Evolutionary conservation across 2,797 vertebrate genomes (phyloP).

Genomic region (Myoxocephalus aenaeus): DNA sequence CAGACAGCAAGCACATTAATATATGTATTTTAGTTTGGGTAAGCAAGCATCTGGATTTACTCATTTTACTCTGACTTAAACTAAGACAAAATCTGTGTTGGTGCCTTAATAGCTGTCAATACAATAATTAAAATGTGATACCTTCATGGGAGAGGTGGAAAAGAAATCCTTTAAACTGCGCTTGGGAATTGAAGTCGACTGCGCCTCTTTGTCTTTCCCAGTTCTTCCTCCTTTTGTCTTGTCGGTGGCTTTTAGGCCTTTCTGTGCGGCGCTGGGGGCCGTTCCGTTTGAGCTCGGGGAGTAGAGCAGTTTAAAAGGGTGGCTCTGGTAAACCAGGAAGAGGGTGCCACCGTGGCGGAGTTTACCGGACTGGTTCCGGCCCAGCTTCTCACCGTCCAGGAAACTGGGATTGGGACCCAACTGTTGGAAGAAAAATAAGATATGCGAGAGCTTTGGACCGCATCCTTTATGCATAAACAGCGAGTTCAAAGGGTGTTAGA

Average conservation of each 20-base stretch:
- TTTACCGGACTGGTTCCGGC: constrained; percentile 76
- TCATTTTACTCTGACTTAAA: not conserved
- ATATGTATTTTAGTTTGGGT: no score
- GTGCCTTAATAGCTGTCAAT: not conserved
- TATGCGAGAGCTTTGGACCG: constrained; percentile 20
- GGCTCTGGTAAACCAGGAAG: constrained; percentile 79
- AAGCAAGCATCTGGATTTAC: not conserved
- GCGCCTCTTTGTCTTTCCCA: constrained; percentile 22
- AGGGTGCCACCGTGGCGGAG: constrained; percentile 75
- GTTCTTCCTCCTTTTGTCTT: constrained; percentile 51
- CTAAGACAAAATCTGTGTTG: not conserved
- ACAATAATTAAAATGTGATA: constrained; percentile 35
- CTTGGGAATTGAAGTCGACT: constrained; percentile 62
- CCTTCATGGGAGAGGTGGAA: constrained; percentile 77
- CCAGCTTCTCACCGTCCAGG: constrained; percentile 69
- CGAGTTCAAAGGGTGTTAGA: not conserved
- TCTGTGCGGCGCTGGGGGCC: constrained; percentile 15
- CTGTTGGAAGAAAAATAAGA: constrained; percentile 58
- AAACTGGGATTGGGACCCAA: constrained; percentile 85
- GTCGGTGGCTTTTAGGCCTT: constrained; percentile 53
- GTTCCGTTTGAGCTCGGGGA: constrained; percentile 55
- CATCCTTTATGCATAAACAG: not conserved
- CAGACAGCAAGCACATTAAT: not conserved
- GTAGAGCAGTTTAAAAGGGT: constrained; percentile 79
- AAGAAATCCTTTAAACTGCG: constrained; percentile 84